A percentile compares a stretch with the other conserved stretches of the same genome.
Evolutionary conservation across 1,140 invertebrate genomes (phyloP).

Genomic region (Harpegnathos saltator): DNA sequence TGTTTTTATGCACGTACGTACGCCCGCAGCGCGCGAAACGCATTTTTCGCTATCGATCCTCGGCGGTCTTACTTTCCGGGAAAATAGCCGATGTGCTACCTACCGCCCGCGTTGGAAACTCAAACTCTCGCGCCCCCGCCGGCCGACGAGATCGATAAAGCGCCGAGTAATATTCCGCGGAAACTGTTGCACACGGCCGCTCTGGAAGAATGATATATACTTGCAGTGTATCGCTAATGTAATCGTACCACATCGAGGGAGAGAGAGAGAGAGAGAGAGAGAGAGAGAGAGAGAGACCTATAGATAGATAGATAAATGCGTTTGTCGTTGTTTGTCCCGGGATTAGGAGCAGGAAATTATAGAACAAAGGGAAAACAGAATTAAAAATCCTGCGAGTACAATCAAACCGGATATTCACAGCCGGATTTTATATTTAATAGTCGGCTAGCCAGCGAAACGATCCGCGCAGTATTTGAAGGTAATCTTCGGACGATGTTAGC

Average conservation of each 20-base stretch:
- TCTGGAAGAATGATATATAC: constrained; percentile 24
- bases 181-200: constrained; percentile 21
- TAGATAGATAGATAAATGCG: no score
- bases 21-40: neutral
- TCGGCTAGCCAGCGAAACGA: no score
- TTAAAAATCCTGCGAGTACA: no score
- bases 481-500: no score
- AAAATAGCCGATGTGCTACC: neutral
- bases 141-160: constrained; percentile 63
- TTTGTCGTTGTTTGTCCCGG: no score
- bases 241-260: neutral
- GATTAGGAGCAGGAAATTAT: no score
- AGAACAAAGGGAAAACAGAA: no score
- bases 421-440: no score
- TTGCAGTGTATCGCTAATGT: neutral
- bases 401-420: no score
- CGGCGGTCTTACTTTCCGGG: constrained; percentile 45
- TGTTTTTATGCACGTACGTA: no score
- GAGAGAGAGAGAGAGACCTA: no score
- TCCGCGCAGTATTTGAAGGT: no score
- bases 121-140: constrained; percentile 52
- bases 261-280: neutral
- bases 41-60: constrained; percentile 61
- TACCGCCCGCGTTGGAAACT: constrained; percentile 50
- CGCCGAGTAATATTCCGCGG: constrained; percentile 6